Percentiles rank a stretch among this genome's conserved stretches.
Evolutionary conservation across 2,888 invertebrate genomes (phyloP).

Genomic region (Idaea dimidiata): DNA sequence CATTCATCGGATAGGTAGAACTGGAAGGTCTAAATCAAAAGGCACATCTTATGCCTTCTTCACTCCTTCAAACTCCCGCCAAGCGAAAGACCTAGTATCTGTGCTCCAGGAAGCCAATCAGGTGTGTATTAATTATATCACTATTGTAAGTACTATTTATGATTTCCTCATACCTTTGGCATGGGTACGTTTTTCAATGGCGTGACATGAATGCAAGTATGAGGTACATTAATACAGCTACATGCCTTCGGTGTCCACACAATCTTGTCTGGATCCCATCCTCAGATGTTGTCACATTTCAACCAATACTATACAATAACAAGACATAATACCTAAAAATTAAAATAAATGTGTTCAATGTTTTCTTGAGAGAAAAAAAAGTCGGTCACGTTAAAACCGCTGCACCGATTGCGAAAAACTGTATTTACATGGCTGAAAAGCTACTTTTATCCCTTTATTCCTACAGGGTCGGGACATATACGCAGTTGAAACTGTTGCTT

Average conservation of each 20-base stretch:
- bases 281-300: slow-evolving; percentile 83
- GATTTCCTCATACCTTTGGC: slow-evolving; percentile 86
- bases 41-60: slow-evolving; percentile 98
- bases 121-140: slow-evolving; percentile 63
- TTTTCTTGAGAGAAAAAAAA: too few relatives aligned
- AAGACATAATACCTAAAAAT: too few relatives aligned
- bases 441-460: too few relatives aligned
- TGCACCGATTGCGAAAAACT: too few relatives aligned
- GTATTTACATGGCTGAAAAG: too few relatives aligned
- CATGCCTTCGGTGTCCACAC: slow-evolving; percentile 91
- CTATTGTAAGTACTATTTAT: background rate
- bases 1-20: slow-evolving; percentile 96
- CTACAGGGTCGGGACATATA: too few relatives aligned
- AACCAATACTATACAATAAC: slow-evolving; percentile 5
- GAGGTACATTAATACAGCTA: slow-evolving; percentile 85
- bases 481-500: too few relatives aligned
- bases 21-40: slow-evolving; percentile 91
- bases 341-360: too few relatives aligned
- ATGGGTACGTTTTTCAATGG: slow-evolving; percentile 84
- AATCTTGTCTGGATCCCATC: slow-evolving; percentile 87
- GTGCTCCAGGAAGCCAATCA: slow-evolving; percentile 95
- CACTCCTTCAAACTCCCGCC: slow-evolving; percentile 92
- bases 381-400: too few relatives aligned
- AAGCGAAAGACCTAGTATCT: slow-evolving; percentile 93
- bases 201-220: slow-evolving; percentile 88